Base-by-base conservation (phyloP, 2,797 vertebrate genomes). In the Macropus fuliginosus region DNA sequence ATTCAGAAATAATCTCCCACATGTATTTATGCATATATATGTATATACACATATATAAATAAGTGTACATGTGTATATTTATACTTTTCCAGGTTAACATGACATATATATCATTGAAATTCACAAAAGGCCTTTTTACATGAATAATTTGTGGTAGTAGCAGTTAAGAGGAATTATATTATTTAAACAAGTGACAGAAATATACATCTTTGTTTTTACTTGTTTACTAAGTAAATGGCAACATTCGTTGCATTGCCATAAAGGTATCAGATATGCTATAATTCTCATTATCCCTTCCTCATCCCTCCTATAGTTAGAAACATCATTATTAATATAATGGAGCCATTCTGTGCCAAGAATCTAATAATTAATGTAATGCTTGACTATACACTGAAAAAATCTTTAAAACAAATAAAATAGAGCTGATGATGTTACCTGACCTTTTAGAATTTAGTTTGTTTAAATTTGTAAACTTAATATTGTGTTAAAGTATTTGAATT, bases 381-480 rank as follows among this genome's bases (percentile, higher is more conserved):
- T 87, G 40, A 46, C 21, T 87, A 50, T 87, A 87, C 3, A 87
- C 74, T 50, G 40, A 87, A 24, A 87, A 87, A 50, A 87, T 12
- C 62, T 87, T 87, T 50, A 87, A 87, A 28, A 27, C 40, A 87
- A 81, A 46, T 81, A 46, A 87, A 50, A 87, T 27, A 40, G 6
- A 87, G 40, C 9, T 87, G n/a, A 46, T 50, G 40, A 87, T 87
- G 28, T 87, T 90, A 96, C 93, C 57, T 8, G 3, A n/a, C 62
- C 91, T 94, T 90, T 95, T 89, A 40, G 74, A 97, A 96, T 92
- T 29, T 92, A 94, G 91, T 94, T 95, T 96, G 92, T 97, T n/a
- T 59, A 0, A 95, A 97, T 91, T 93, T 90, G 31, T 66, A 96
- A 96, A 93, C 95, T 5, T 34, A 87, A 87, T 81, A 40, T 46